A percentile compares a stretch with the other conserved stretches of the same genome.
Conservation (phyloP, 1,140 invertebrate genomes). For the Muscidifurax raptorellus region DNA sequence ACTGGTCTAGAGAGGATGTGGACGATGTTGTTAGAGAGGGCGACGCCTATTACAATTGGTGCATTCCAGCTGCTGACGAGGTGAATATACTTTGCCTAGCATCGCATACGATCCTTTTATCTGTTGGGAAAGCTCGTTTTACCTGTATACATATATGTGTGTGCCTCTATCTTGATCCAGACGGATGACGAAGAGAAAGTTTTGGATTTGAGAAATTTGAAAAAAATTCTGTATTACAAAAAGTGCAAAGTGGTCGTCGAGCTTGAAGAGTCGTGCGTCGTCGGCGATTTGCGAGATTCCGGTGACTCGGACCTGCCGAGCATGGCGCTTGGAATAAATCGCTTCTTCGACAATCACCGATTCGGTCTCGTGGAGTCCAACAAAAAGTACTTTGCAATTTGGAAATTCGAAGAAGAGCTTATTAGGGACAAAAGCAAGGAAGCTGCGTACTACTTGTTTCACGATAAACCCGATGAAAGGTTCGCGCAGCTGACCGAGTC, state of each 20-base stretch:
- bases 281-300: slow-evolving; percentile 54
- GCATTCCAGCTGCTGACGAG: slow-evolving; percentile 51
- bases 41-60: slow-evolving; percentile 68
- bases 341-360: slow-evolving; percentile 63
- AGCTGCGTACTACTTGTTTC: slow-evolving; percentile 64
- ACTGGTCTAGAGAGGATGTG: slow-evolving; percentile 61
- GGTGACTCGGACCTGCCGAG: slow-evolving; percentile 49
- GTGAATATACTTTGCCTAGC: no score
- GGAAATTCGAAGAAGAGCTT: slow-evolving; percentile 65
- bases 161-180: not conserved
- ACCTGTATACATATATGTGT: no score
- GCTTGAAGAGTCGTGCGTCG: slow-evolving; percentile 60
- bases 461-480: slow-evolving; percentile 60
- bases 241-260: slow-evolving; percentile 63
- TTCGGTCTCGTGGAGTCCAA: slow-evolving; percentile 63
- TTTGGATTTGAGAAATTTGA: slow-evolving; percentile 57
- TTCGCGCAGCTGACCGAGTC: not conserved
- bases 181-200: not conserved
- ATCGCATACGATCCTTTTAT: no score
- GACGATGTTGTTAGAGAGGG: slow-evolving; percentile 63
- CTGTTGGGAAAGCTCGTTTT: no score
- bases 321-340: slow-evolving; percentile 53
- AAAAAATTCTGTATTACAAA: slow-evolving; percentile 63
- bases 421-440: slow-evolving; percentile 56
- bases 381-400: slow-evolving; percentile 60